Evolutionary conservation across 2,888 invertebrate genomes (phyloP), one percentile per base, ranked within the genome.

Genomic region (Tenthredo scrophulariae): DNA sequence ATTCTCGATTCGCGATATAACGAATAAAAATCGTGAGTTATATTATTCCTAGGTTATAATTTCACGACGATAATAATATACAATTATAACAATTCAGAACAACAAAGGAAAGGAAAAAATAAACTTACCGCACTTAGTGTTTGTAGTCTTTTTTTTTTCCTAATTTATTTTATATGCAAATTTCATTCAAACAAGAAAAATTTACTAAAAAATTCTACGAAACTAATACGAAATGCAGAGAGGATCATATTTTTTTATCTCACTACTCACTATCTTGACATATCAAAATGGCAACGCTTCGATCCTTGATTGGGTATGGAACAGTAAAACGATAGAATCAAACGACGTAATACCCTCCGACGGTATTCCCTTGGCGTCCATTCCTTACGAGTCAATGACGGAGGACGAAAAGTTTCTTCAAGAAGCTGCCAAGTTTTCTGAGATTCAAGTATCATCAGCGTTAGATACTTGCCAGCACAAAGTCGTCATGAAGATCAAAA

Each of bases 401-500:
- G 91, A 93, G 6, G 96, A 96, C 90, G 95, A 96, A 88, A 95
- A 95, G 87, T 96, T 96, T 89, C 93, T 96, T n/a, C 94, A 94
- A 82, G 95, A 95, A 91, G 96, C 95, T 37, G 94, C 95, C 18
- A 95, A 95, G 90, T 93, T 95, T 79, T 94, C 95, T 1, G 94
- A 95, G 15, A 94, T 95, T 84, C 93, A 94, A 84, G 92, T 95
- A 86, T 94, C 95, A 0, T 94, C 94, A 0, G 95, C 95, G 2
- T 91, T 96, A 80, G 96, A 96, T 91, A 94, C 94, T 13, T 96
- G 96, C 91, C 95, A 96, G 89, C 96, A 96, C 88, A 94, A 96
- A 95, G 95, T 96, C 29, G 94, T 96, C 1, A 93, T 96, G 89
- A 95, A 94, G 89, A 92, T 96, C 80, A 94, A 94, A 91, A 94